These are phyloP conservation scores for Pocillopora verrucosa DNA, from an alignment of 64 coral and sea anemone genomes.

Conservation along the genomic window DNA sequence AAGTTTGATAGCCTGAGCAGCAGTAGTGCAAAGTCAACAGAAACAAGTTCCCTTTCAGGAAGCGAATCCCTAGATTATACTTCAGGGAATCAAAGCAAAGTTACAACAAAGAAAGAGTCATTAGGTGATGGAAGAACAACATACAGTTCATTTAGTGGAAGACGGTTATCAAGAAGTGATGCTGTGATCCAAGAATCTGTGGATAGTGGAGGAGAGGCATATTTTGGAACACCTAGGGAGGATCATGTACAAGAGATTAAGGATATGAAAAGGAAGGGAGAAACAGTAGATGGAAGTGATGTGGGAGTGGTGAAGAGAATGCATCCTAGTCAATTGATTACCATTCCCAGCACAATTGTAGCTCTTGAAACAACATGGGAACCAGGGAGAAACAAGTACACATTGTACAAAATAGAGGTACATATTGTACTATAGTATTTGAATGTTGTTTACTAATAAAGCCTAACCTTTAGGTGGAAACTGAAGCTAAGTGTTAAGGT, in stretches of 20 bases:
- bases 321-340: slow-evolving; percentile 75
- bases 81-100: neutral
- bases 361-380: slow-evolving; percentile 65
- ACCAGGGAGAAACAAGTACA: slow-evolving; percentile 89
- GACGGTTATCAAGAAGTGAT: slow-evolving; percentile 67
- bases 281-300: neutral
- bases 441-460: neutral
- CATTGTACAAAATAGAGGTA: slow-evolving; percentile 87
- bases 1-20: slow-evolving; percentile 61
- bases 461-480: no score
- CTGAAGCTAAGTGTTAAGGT: no score
- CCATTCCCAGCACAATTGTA: slow-evolving; percentile 68
- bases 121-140: neutral
- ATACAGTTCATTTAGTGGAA: neutral
- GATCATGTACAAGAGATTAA: slow-evolving; percentile 24
- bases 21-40: slow-evolving; percentile 41
- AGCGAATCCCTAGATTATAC: slow-evolving; percentile 42
- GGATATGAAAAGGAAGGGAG: neutral
- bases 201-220: slow-evolving; percentile 64
- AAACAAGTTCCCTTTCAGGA: slow-evolving; percentile 11
- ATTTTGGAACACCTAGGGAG: slow-evolving; percentile 35
- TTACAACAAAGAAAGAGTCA: neutral
- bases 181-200: slow-evolving; percentile 60
- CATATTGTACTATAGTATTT: neutral
- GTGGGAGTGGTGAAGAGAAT: slow-evolving; percentile 38